Conservation (phyloP, 2,113 vertebrate species). For the Scomber colias region DNA sequence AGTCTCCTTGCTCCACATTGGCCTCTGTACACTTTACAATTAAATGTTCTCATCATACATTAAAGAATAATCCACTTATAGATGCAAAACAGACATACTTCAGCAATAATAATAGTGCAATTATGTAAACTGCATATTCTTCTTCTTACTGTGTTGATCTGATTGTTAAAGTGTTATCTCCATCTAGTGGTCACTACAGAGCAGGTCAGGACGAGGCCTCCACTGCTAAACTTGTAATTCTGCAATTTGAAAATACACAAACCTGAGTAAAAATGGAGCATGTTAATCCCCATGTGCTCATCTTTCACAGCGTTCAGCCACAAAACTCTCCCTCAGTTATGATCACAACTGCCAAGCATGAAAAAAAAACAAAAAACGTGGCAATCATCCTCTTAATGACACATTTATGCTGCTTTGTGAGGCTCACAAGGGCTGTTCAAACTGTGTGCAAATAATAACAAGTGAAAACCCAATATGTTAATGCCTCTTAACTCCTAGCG, state of each 20-base stretch:
- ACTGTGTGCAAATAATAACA: constrained; percentile 17
- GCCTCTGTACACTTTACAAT: background rate
- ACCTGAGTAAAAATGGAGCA: background rate
- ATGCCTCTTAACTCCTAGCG: constrained; percentile 29
- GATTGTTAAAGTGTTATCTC: constrained; percentile 40
- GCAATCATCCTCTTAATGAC: constrained; percentile 25
- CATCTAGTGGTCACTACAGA: constrained; percentile 71
- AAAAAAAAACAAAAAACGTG: constrained; percentile 6
- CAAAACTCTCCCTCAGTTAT: background rate
- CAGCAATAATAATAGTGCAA: background rate
- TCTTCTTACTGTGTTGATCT: background rate
- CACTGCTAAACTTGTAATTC: background rate
- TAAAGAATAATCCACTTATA: background rate
- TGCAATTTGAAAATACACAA: background rate
- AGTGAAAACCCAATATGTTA: constrained; percentile 40
- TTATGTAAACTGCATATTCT: background rate
- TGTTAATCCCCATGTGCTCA: background rate
- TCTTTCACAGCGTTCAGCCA: background rate
- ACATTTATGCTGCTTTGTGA: background rate
- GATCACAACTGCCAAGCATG: background rate
- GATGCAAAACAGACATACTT: background rate
- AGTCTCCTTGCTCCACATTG: constrained; percentile 1
- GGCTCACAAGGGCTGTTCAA: constrained; percentile 1
- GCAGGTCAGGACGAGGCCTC: constrained; percentile 2
- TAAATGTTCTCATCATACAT: background rate